Evolutionary conservation across 2,888 invertebrate species (phyloP).

Genomic region (Lottia scabra): DNA sequence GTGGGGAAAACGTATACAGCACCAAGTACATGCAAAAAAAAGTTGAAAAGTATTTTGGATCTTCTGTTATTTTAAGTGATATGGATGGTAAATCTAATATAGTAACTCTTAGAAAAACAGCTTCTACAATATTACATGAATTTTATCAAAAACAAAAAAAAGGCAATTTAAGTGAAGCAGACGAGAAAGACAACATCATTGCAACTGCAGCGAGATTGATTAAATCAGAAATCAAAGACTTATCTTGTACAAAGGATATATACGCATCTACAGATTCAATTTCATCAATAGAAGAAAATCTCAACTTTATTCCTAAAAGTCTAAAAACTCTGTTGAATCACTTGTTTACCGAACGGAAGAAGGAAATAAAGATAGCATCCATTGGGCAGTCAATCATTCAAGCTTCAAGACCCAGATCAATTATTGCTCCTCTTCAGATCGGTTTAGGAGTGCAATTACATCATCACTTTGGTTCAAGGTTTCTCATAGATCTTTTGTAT

Average conservation of each 20-base stretch:
- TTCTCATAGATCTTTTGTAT: constrained; percentile 40
- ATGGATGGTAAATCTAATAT: too few relatives aligned
- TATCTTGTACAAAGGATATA: constrained; percentile 15
- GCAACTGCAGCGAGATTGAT: constrained; percentile 18
- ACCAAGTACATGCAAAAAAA: too few relatives aligned
- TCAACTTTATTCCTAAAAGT: constrained; percentile 30
- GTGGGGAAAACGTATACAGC: too few relatives aligned
- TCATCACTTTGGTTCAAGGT: constrained; percentile 42
- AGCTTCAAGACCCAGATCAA: constrained; percentile 29
- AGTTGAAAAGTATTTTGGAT: too few relatives aligned
- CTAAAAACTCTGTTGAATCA: constrained; percentile 23
- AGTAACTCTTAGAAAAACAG: too few relatives aligned
- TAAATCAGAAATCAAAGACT: constrained; percentile 10
- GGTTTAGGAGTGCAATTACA: constrained; percentile 39
- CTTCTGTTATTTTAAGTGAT: too few relatives aligned
- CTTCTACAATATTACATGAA: too few relatives aligned
- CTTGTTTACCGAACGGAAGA: constrained; percentile 21
- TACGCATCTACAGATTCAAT: constrained; percentile 13
- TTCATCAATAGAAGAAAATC: constrained; percentile 1
- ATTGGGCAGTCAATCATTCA: constrained; percentile 37
- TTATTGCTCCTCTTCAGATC: constrained; percentile 39
- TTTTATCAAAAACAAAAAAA: too few relatives aligned
- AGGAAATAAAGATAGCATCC: constrained; percentile 26
- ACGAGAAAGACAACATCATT: constrained; percentile 14
- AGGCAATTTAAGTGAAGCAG: neutral